Conservation (phyloP, 1,140 invertebrate genomes). For the Andricus grossulariae region DNA sequence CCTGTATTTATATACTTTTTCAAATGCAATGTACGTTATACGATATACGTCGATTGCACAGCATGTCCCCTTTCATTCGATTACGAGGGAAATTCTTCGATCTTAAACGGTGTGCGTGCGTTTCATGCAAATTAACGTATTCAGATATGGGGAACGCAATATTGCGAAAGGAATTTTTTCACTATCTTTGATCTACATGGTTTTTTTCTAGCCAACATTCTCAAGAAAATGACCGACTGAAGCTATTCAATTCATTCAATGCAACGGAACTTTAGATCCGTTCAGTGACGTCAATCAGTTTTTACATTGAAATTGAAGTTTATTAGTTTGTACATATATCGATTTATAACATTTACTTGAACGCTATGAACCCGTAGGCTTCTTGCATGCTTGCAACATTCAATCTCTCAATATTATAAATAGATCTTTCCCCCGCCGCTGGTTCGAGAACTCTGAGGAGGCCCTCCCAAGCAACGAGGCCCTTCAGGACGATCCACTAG, state of each 20-base stretch:
- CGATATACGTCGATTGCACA: neutral
- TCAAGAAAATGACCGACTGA: constrained; percentile 11
- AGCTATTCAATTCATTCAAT: neutral
- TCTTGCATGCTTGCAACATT: too few species aligned
- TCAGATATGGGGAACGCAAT: neutral
- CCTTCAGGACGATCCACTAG: too few species aligned
- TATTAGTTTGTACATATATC: neutral
- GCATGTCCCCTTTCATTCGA: constrained; percentile 10
- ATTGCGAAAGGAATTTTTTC: constrained; percentile 14
- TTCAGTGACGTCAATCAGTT: neutral
- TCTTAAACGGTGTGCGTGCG: neutral
- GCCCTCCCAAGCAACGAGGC: too few species aligned
- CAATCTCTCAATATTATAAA: too few species aligned
- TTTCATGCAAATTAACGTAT: constrained; percentile 1
- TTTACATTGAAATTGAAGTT: neutral
- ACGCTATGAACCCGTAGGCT: too few species aligned
- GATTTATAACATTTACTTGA: too few species aligned
- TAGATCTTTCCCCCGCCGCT: too few species aligned
- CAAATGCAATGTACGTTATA: neutral
- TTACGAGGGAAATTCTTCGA: neutral
- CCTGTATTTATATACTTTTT: constrained; percentile 23
- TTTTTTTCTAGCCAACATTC: neutral
- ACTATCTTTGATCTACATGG: neutral
- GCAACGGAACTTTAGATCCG: neutral
- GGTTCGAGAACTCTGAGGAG: too few species aligned